Evolutionary conservation across 2,113 vertebrate species (phyloP), one percentile per base, ranked within the genome.

Genomic region (Natator depressus): DNA sequence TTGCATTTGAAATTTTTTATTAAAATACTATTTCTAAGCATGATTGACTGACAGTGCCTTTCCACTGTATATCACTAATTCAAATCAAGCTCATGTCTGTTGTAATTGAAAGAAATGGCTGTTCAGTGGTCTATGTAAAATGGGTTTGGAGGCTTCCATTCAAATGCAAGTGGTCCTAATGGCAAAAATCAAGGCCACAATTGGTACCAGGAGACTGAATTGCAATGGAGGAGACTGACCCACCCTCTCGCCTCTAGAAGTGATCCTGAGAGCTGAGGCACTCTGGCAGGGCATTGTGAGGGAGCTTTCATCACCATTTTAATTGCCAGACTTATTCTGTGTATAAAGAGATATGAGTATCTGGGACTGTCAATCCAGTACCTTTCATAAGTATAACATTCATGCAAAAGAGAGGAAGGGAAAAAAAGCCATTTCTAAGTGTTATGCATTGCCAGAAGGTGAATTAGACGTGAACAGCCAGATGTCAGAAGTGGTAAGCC

Each of bases 31-130:
- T 91, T 96, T 93, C 87, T 91, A 72, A 94, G 83, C 35, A 49
- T 91, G 62, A 96, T 89, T 91, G 78, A 78, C 87, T 97, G 90
- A 92, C 1, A 3, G 91, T 94, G 53, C 35, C 85, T 94, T 92
- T 95, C 94, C 87, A 86, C 80, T 35, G 55, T 88, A 82, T 3
- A 1, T 97, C 95, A 94, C 94, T 97, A 96, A 96, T 96, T 88
- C 87, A 87, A 90, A 80, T 65, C 86, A 91, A 95, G 93, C 91
- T 96, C 79, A 84, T 83, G 86, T 95, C 38, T 94, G 81, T 95
- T 96, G 78, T 93, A 93, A 94, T 83, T 95, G 95, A 95, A 95
- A 95, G 53, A 29, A 79, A 72, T 0, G 0, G 8, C 78, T 95
- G 47, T 80, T 95, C 75, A 35, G 93, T 89, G 91, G 89, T 84